A percentile compares a stretch with the other conserved stretches of the same genome.
These are phyloP conservation scores for Girardia tigrina DNA, from an alignment of 2,888 invertebrate species.

Conservation along the genomic window DNA sequence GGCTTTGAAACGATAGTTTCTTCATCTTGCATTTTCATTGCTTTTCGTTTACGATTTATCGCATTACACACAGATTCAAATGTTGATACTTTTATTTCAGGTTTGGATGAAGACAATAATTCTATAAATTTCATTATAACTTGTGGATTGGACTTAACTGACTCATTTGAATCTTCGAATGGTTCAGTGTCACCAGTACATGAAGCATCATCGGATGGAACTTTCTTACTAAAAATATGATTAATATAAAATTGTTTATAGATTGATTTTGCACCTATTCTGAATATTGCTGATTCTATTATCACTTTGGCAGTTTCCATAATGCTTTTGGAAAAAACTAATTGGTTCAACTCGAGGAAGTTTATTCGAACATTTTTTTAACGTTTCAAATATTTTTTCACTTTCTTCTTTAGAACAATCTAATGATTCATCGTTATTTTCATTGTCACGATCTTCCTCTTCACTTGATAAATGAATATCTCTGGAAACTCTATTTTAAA, in stretches of 20 bases:
- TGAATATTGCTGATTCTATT: background rate
- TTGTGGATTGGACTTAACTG: background rate
- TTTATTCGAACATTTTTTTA: constrained; percentile 10
- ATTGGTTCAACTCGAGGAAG: background rate
- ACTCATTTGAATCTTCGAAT: constrained; percentile 15
- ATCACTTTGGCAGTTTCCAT: background rate
- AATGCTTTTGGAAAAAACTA: background rate
- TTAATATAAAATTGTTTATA: background rate
- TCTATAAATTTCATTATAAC: background rate
- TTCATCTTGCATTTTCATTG: background rate
- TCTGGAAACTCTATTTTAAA: background rate
- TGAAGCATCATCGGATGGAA: background rate
- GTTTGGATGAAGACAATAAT: background rate
- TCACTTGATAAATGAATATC: background rate
- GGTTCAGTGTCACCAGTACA: constrained; percentile 13
- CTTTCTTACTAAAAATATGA: background rate
- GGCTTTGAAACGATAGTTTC: background rate
- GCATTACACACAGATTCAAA: background rate
- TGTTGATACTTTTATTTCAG: background rate
- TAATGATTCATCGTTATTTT: background rate
- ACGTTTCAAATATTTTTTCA: background rate
- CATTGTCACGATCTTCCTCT: background rate
- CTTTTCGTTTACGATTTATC: background rate
- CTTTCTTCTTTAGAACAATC: background rate
- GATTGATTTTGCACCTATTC: background rate